Conservation (phyloP, 2,113 vertebrate genomes). For the Gallinago undulata region DNA sequence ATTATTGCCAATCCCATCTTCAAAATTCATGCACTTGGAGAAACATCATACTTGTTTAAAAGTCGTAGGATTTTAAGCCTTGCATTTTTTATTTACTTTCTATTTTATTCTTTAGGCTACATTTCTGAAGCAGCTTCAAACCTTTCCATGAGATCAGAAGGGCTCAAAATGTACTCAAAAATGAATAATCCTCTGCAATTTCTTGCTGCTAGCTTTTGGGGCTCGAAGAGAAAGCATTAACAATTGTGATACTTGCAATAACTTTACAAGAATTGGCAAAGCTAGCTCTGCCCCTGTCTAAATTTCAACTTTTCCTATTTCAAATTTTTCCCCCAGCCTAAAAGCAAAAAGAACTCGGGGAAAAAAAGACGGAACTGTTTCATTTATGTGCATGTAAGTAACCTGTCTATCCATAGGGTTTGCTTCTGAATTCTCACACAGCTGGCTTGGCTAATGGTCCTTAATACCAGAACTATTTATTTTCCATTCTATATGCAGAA, state of each 20-base stretch:
- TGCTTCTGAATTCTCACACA: neutral
- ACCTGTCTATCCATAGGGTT: neutral
- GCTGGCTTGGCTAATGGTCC: neutral
- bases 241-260: neutral
- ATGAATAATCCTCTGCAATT: neutral
- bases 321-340: neutral
- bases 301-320: neutral
- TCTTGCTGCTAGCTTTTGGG: neutral
- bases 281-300: neutral
- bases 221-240: conserved; percentile 2
- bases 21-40: neutral
- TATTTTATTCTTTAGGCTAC: neutral
- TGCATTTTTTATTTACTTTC: neutral
- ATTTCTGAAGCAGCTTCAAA: neutral
- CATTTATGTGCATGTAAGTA: accelerated
- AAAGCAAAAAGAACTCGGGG: neutral
- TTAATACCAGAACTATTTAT: neutral
- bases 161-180: neutral
- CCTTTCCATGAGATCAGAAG: neutral
- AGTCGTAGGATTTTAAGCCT: neutral
- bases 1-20: neutral
- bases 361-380: neutral
- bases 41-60: neutral
- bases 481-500: neutral
- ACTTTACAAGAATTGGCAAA: neutral